A percentile compares a stretch with the other conserved stretches of the same genome.
phyloP scores from a whole-genome alignment of 2,888 invertebrate genomes.

The Apotomis betuletana region DNA sequence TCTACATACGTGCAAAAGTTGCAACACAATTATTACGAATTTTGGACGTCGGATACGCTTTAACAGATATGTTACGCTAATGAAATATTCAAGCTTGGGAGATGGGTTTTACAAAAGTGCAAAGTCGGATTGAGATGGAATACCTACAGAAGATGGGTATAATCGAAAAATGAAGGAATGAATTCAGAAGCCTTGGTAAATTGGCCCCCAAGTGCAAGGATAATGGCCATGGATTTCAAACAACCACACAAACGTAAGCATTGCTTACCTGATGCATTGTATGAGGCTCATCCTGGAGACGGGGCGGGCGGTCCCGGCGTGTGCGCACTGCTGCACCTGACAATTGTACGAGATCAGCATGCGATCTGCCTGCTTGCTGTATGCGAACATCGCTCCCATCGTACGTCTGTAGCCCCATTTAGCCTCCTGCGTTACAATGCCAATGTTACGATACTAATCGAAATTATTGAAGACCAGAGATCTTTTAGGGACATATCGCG shows the following conservation, averaged over 20 bases:
- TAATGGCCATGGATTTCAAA: no score
- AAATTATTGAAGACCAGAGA: slow-evolving; percentile 26
- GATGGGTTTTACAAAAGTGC: neutral
- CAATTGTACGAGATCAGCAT: slow-evolving; percentile 83
- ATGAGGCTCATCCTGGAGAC: slow-evolving; percentile 87
- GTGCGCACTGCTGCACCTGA: slow-evolving; percentile 79
- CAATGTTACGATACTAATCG: slow-evolving; percentile 51
- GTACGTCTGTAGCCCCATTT: slow-evolving; percentile 83
- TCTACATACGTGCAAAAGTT: no score
- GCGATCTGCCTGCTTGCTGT: slow-evolving; percentile 80
- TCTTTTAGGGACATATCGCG: neutral
- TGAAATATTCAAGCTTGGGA: no score
- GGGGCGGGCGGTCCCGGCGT: slow-evolving; percentile 73
- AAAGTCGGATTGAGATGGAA: no score
- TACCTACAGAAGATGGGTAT: no score
- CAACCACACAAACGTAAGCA: no score
- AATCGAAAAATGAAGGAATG: no score
- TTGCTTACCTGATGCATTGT: slow-evolving; percentile 89
- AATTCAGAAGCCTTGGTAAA: no score
- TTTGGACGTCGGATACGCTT: no score
- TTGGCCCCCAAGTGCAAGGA: no score
- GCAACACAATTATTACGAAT: no score
- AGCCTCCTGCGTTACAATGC: slow-evolving; percentile 77
- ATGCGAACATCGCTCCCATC: slow-evolving; percentile 82
- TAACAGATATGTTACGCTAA: no score